phyloP scores from a whole-genome alignment of 2,797 vertebrate species.

The Amblyopsis hoosieri region DNA sequence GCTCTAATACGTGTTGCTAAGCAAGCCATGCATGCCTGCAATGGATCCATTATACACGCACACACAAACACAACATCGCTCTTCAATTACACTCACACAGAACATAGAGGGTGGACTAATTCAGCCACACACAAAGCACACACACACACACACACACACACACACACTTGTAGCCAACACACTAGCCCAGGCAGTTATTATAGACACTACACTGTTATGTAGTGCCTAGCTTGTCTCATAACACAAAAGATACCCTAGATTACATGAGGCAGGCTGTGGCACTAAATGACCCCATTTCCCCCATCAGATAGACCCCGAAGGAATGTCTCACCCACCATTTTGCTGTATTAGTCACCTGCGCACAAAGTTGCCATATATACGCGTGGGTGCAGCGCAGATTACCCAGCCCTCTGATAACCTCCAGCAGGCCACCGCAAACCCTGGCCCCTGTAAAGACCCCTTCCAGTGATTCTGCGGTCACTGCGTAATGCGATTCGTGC shows the following conservation, averaged over 20 bases:
- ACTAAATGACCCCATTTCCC: slow-evolving; percentile 58
- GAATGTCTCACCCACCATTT: slow-evolving; percentile 55
- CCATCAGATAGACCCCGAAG: slow-evolving; percentile 32
- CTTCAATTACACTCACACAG: slow-evolving; percentile 3
- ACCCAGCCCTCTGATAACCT: slow-evolving; percentile 13
- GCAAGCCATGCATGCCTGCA: slow-evolving; percentile 11
- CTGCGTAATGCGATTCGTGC: too few relatives aligned
- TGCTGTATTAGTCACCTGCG: slow-evolving; percentile 64
- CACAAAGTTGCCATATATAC: slow-evolving; percentile 54
- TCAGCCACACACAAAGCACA: slow-evolving; percentile 11
- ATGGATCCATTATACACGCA: slow-evolving; percentile 34
- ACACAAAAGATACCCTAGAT: slow-evolving; percentile 49
- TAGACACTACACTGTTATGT: slow-evolving; percentile 50
- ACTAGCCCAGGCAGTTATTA: slow-evolving; percentile 44
- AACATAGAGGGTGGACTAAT: slow-evolving; percentile 5
- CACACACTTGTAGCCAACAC: slow-evolving; percentile 21
- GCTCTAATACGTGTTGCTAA: slow-evolving; percentile 4
- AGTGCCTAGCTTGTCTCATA: slow-evolving; percentile 37
- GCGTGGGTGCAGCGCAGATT: slow-evolving; percentile 42
- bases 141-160: slow-evolving; percentile 8
- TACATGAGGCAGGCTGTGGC: slow-evolving; percentile 33
- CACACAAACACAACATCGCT: slow-evolving; percentile 8
- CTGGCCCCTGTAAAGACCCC: background rate
- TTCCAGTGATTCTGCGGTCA: too few relatives aligned
- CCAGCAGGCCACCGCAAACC: slow-evolving; percentile 8